Evolutionary conservation across 2,113 vertebrate genomes (phyloP).

Genomic region (Echinops telfairi): DNA sequence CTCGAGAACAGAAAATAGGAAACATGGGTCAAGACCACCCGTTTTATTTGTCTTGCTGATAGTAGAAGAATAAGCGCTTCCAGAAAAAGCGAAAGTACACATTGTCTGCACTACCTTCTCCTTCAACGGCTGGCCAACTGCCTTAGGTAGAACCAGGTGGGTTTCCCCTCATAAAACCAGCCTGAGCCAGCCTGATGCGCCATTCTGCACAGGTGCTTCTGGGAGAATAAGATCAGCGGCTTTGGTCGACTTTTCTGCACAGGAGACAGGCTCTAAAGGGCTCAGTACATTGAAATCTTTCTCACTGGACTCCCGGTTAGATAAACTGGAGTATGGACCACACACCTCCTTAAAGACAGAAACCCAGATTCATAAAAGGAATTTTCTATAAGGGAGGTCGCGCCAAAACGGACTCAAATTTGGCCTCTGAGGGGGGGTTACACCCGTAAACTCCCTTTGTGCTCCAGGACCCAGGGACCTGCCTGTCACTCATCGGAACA

Average conservation of each 20-base stretch:
- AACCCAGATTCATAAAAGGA: background rate
- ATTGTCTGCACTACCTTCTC: background rate
- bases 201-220: background rate
- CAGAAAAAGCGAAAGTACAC: background rate
- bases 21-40: background rate
- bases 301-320: background rate
- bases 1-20: background rate
- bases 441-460: background rate
- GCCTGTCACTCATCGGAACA: background rate
- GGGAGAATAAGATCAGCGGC: background rate
- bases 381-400: background rate
- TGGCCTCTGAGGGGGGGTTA: background rate
- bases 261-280: background rate
- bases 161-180: background rate
- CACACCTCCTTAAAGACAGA: background rate
- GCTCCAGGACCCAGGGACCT: accelerated
- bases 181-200: background rate
- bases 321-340: background rate
- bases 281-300: background rate
- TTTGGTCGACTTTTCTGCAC: background rate
- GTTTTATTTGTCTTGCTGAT: background rate
- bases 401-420: background rate
- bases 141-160: background rate
- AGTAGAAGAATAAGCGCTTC: background rate
- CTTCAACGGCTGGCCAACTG: background rate